A percentile compares a stretch with the other conserved stretches of the same genome.
phyloP scores from a whole-genome alignment of 2,797 vertebrate species.

The Pelochelys cantorii region DNA sequence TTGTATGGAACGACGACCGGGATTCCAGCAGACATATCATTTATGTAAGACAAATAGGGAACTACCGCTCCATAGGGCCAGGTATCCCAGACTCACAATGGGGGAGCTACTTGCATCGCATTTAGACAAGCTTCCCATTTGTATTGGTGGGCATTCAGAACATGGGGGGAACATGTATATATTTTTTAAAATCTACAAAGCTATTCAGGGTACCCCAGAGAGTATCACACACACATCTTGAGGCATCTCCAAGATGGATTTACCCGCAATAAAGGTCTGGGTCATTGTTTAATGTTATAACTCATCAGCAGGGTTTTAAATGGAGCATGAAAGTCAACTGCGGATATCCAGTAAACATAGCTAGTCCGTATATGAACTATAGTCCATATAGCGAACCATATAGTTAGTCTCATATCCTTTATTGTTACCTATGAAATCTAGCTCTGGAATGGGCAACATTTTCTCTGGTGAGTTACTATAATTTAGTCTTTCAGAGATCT shows the following conservation, averaged over 20 bases:
- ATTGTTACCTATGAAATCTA: neutral
- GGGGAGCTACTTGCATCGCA: neutral
- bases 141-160: neutral
- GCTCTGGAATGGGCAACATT: neutral
- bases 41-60: conserved; percentile 83
- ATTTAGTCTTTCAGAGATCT: neutral
- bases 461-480: neutral
- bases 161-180: accelerated
- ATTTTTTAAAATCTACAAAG: neutral
- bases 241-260: neutral
- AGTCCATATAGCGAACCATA: neutral
- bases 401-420: neutral
- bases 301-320: neutral
- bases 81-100: neutral
- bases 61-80: neutral
- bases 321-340: accelerated
- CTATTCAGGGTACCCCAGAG: neutral
- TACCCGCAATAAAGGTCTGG: neutral
- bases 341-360: accelerated
- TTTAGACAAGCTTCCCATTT: neutral
- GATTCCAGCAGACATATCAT: conserved; percentile 93
- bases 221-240: neutral
- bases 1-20: conserved; percentile 93
- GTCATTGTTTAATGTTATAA: neutral
- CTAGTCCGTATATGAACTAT: neutral